Conservation (phyloP, 2,888 invertebrate genomes). For the Sepiola atlantica region DNA sequence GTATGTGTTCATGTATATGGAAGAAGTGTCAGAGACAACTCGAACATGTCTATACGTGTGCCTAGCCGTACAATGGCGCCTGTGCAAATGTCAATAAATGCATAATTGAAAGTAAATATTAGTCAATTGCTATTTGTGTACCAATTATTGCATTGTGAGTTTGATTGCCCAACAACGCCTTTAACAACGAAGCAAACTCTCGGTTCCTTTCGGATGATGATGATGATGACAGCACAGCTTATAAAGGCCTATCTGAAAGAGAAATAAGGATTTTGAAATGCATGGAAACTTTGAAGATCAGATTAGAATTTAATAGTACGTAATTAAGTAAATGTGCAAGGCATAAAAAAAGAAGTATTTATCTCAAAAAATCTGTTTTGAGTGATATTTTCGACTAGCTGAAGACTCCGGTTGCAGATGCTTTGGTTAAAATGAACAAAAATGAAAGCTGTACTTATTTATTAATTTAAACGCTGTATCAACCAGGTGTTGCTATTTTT, state of each 20-base stretch:
- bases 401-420: too few species aligned
- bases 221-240: too few species aligned
- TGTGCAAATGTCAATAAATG: not conserved
- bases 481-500: too few species aligned
- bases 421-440: too few species aligned
- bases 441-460: too few species aligned
- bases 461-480: too few species aligned
- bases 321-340: not conserved
- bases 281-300: not conserved
- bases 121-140: not conserved
- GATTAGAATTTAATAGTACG: not conserved
- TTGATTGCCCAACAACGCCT: constrained; percentile 11
- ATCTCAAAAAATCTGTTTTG: too few species aligned
- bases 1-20: too few species aligned
- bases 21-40: not conserved
- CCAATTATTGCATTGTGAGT: not conserved
- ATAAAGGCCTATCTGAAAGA: not conserved
- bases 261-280: not conserved
- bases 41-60: not conserved
- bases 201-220: not conserved
- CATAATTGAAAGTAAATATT: constrained; percentile 13
- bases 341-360: too few species aligned
- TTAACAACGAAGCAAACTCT: not conserved
- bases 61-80: not conserved
- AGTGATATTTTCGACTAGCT: too few species aligned